Evolutionary conservation across 2,888 invertebrate species (phyloP).

Genomic region (Liodrosophila aerea): DNA sequence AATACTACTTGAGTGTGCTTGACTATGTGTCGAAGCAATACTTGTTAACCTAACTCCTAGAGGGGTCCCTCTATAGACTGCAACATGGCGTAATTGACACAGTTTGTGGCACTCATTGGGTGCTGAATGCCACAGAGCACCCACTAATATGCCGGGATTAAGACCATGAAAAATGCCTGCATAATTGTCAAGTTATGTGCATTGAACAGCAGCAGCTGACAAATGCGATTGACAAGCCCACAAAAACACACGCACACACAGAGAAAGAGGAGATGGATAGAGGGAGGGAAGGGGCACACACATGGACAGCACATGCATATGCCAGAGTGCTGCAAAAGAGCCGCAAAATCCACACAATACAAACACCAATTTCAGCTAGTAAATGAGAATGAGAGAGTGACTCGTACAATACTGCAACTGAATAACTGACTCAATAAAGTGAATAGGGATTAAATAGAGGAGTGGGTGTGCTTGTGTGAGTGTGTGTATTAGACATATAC

Average conservation of each 20-base stretch:
- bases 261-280: neutral
- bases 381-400: slow-evolving; percentile 14
- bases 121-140: neutral
- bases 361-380: slow-evolving; percentile 46
- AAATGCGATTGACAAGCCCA: slow-evolving; percentile 54
- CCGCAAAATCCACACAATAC: slow-evolving; percentile 69
- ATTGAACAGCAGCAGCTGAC: slow-evolving; percentile 34
- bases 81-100: slow-evolving; percentile 4
- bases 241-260: slow-evolving; percentile 18
- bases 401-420: slow-evolving; percentile 50
- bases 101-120: slow-evolving; percentile 9
- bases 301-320: neutral
- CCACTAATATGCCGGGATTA: slow-evolving; percentile 56
- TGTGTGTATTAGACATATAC: no score
- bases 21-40: no score
- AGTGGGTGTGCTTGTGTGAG: neutral
- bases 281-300: neutral
- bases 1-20: no score
- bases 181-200: slow-evolving; percentile 63
- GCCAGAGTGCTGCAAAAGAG: slow-evolving; percentile 42
- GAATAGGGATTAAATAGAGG: slow-evolving; percentile 67
- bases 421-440: slow-evolving; percentile 72
- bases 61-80: no score
- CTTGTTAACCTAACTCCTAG: no score
- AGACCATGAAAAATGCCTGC: slow-evolving; percentile 46